Percentiles rank a stretch among this genome's conserved stretches.
Conservation (phyloP, 2,797 vertebrate species). For the Pseudotriccus pelzelni region DNA sequence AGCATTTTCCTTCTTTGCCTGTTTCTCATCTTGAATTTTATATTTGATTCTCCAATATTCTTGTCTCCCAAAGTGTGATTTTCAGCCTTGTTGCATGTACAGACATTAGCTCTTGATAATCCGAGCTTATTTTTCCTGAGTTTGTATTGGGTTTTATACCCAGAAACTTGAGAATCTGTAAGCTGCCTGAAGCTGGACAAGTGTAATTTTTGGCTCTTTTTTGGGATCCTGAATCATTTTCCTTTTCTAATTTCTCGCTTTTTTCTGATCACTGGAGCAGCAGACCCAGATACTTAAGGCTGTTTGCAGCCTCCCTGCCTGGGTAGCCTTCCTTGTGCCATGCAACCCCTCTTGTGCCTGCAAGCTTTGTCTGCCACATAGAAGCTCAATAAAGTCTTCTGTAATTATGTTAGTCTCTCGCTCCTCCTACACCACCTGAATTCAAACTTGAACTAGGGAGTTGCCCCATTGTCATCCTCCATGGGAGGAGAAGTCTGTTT, state of each 20-base stretch:
- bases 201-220: not conserved
- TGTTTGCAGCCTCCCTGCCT: not conserved
- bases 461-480: rapidly evolving
- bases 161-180: not conserved
- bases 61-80: not conserved
- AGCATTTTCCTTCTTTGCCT: not conserved
- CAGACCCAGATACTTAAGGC: not conserved
- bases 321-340: not conserved
- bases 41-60: not conserved
- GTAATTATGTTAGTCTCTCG: not conserved
- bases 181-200: not conserved
- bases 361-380: not conserved
- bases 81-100: not conserved
- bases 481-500: not conserved
- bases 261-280: not conserved
- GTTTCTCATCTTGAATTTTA: conserved; percentile 1
- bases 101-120: not conserved
- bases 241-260: not conserved
- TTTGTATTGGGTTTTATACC: not conserved
- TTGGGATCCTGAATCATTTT: not conserved
- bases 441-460: not conserved
- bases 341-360: not conserved
- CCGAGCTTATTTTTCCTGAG: not conserved
- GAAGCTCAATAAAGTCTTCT: not conserved
- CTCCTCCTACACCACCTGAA: not conserved